Conservation (phyloP, 2,797 vertebrate species). For the Hippoglossus hippoglossus region DNA sequence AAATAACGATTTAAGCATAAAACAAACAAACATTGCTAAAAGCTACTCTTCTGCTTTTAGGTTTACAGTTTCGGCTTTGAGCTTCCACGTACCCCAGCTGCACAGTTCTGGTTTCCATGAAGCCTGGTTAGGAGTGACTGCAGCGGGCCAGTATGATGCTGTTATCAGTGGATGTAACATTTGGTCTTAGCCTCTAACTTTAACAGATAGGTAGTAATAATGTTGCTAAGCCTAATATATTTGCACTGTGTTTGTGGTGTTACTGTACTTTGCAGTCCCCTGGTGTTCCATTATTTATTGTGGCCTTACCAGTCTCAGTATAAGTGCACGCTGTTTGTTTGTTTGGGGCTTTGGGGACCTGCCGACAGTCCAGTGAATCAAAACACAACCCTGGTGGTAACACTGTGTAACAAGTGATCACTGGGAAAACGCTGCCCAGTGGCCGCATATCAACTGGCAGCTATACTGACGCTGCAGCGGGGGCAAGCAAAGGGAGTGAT, state of each 20-base stretch:
- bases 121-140: not conserved
- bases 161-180: not conserved
- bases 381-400: slow-evolving; percentile 30
- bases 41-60: too few species aligned
- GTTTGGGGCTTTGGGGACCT: slow-evolving; percentile 8
- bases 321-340: slow-evolving; percentile 26
- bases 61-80: not conserved
- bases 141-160: not conserved
- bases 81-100: not conserved
- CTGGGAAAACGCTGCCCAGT: slow-evolving; percentile 1
- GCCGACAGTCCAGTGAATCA: slow-evolving; percentile 29
- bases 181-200: not conserved
- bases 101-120: not conserved
- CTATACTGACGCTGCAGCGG: too few species aligned
- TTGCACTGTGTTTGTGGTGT: not conserved
- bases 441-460: slow-evolving; percentile 8
- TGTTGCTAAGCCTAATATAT: not conserved
- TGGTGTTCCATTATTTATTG: slow-evolving; percentile 18
- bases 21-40: too few species aligned
- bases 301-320: not conserved
- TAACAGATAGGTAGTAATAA: not conserved
- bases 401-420: slow-evolving; percentile 29
- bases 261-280: not conserved
- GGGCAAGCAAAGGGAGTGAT: too few species aligned
- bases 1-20: too few species aligned